Evolutionary conservation across 2,113 vertebrate genomes (phyloP), one percentile per base, ranked within the genome.

Genomic region (Ginglymostoma cirratum): DNA sequence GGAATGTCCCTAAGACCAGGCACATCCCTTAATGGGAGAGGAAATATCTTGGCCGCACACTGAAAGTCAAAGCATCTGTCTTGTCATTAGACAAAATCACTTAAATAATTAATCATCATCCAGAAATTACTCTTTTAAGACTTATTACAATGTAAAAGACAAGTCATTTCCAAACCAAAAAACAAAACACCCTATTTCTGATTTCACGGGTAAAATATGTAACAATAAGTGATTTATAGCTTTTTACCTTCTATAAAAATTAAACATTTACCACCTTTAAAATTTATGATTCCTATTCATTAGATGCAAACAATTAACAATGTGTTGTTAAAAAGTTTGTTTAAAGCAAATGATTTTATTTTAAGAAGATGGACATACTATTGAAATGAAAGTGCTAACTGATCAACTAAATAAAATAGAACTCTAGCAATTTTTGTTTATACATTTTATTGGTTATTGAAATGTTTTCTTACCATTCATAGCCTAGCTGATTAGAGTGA

Each of bases 31-130:
- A 17, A 38, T 38, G 76, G n/a, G 14, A n/a, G 34, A 27, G 76
- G 76, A n/a, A 19, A 90, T 7, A 3, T 24, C 30, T 2, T 55
- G 30, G 34, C 27, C 55, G 14, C 27, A 30, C 12, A n/a, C 0
- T 65, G 55, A 27, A 61, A 61, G 34, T 30, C 10, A 34, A 78
- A 78, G 34, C 30, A n/a, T 78, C 12, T n/a, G 34, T 78, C 7
- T n/a, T n/a, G 6, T 72, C 2, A n/a, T 12, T n/a, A 34, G 30
- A 34, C 34, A 14, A 14, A n/a, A 78, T 65, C 65, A 92, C 65
- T 92, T 92, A 92, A 92, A 92, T 92, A 5, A 90, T 61, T 17
- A 61, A 90, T 61, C 87, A 61, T 90, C 30, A 90, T 90, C 55
- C 87, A 92, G 10, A 92, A 34, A 90, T 90, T 3, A 65, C 21